These are phyloP conservation scores for Polydesmus complanatus DNA, from an alignment of 2,888 invertebrate genomes.

Conservation along the genomic window DNA sequence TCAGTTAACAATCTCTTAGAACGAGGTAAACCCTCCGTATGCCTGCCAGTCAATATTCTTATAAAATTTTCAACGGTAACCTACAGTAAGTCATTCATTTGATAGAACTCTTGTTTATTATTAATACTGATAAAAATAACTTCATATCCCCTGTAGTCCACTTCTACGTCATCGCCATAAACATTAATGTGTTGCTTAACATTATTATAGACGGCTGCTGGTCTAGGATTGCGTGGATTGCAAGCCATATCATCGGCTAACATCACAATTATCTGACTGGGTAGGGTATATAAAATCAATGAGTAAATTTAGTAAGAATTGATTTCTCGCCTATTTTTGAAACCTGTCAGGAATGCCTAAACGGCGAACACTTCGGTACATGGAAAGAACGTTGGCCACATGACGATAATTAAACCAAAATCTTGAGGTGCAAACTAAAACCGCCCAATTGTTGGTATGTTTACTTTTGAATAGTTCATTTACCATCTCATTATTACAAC, in stretches of 20 bases:
- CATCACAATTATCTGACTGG: conserved; percentile 90
- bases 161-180: conserved; percentile 98
- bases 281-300: conserved; percentile 19
- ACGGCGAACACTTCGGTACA: conserved; percentile 93
- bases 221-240: conserved; percentile 91
- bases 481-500: too few relatives aligned
- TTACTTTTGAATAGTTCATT: conserved; percentile 13
- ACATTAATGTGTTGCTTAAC: conserved; percentile 96
- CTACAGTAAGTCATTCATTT: conserved; percentile 35
- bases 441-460: conserved; percentile 99
- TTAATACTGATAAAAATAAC: too few relatives aligned
- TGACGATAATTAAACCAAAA: conserved; percentile 99
- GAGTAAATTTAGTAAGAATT: not conserved
- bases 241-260: conserved; percentile 99
- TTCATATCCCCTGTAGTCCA: conserved; percentile 79
- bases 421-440: conserved; percentile 91
- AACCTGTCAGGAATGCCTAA: conserved; percentile 89
- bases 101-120: not conserved
- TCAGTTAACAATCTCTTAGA: conserved; percentile 90
- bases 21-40: conserved; percentile 81
- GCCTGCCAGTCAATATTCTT: conserved; percentile 79
- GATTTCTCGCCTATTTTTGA: too few relatives aligned
- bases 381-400: conserved; percentile 95
- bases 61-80: conserved; percentile 98
- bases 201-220: conserved; percentile 96